Evolutionary conservation across 37 sponge, comb jelly and placozoan species (phyloP).

Genomic region (Agelas oroides): DNA sequence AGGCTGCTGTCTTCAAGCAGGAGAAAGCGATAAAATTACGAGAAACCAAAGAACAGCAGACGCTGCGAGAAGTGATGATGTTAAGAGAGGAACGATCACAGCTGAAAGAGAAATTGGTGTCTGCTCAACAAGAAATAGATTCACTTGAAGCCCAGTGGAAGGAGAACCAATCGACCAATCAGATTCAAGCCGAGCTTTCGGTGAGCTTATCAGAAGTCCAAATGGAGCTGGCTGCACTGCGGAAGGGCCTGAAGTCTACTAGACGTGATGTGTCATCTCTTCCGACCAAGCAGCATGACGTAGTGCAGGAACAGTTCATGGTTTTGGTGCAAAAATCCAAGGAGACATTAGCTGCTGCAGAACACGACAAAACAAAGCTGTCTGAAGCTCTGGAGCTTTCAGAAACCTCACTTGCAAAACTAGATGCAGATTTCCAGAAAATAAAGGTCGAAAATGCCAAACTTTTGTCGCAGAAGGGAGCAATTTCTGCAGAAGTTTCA

Average conservation of each 20-base stretch:
- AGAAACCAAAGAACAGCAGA: constrained; percentile 23
- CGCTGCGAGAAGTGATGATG: constrained; percentile 22
- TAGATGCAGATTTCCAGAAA: neutral
- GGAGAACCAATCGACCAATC: neutral
- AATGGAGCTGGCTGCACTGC: neutral
- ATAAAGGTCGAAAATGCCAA: constrained; percentile 12
- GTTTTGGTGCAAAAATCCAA: constrained; percentile 19
- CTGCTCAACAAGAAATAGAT: constrained; percentile 45
- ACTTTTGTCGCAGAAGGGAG: constrained; percentile 18
- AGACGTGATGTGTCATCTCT: neutral
- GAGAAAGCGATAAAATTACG: neutral
- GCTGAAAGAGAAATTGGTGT: constrained; percentile 13
- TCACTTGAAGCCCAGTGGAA: constrained; percentile 27
- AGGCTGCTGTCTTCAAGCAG: neutral
- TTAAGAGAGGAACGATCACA: constrained; percentile 33
- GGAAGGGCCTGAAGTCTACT: constrained; percentile 10
- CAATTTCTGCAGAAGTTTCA: neutral
- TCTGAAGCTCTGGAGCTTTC: neutral
- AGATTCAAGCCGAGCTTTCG: neutral
- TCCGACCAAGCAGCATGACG: neutral
- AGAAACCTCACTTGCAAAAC: constrained; percentile 6
- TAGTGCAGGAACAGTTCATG: constrained; percentile 13
- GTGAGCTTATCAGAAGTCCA: constrained; percentile 12
- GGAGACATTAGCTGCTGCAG: neutral
- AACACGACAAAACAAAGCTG: neutral